A percentile compares a stretch with the other conserved stretches of the same genome.
Conservation (phyloP, 2,797 vertebrate genomes). For the Bradypodion ventrale region DNA sequence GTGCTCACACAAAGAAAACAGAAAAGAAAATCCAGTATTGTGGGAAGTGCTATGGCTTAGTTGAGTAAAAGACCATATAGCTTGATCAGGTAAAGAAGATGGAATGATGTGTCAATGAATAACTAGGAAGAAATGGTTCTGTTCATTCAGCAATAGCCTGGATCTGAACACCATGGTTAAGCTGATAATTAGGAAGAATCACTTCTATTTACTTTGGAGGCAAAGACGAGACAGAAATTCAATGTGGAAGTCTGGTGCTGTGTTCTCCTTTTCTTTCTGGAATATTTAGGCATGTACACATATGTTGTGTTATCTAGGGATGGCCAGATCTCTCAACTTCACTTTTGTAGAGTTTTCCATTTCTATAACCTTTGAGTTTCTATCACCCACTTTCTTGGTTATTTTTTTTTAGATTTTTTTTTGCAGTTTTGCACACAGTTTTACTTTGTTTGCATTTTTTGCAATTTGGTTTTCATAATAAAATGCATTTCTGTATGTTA, state of each 20-base stretch:
- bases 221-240: neutral
- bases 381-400: neutral
- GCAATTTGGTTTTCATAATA: neutral
- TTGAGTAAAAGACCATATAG: constrained; percentile 30
- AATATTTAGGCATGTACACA: neutral
- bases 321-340: neutral
- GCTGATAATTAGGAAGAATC: too few relatives aligned
- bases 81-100: constrained; percentile 25
- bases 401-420: neutral
- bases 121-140: neutral
- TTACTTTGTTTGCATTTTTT: neutral
- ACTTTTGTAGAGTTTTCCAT: neutral
- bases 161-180: constrained; percentile 44
- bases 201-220: neutral
- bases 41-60: constrained; percentile 50
- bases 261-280: neutral
- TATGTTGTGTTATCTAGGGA: neutral
- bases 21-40: neutral
- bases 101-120: neutral
- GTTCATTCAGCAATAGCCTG: constrained; percentile 24
- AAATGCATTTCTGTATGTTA: neutral
- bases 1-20: constrained; percentile 16
- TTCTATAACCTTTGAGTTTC: neutral
- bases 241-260: neutral
- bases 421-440: neutral